phyloP scores from a whole-genome alignment of 2,113 vertebrate genomes.

The Greenwoodochromis staneri region DNA sequence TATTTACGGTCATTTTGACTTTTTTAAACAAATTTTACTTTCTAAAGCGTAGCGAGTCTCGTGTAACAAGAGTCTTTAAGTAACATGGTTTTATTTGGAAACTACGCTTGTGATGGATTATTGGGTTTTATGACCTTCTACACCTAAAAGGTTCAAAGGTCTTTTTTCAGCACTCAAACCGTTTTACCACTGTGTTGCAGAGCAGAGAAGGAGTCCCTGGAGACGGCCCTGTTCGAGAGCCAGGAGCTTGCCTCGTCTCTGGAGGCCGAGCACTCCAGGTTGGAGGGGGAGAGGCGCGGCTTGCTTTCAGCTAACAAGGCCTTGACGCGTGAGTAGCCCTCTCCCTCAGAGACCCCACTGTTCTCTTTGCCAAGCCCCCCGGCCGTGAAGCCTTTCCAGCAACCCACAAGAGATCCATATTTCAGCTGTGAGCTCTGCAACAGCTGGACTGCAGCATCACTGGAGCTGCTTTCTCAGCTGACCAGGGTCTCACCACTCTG shows the following conservation, averaged over 20 bases:
- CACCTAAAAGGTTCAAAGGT: conserved; percentile 39
- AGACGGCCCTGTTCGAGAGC: conserved; percentile 71
- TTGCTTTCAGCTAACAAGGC: conserved; percentile 62
- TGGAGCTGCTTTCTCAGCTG: conserved; percentile 52
- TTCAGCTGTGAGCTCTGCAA: conserved; percentile 62
- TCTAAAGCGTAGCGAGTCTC: neutral
- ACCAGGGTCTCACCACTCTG: conserved; percentile 28
- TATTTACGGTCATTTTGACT: conserved; percentile 8
- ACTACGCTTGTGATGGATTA: conserved; percentile 33
- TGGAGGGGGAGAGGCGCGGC: conserved; percentile 63
- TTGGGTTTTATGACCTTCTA: conserved; percentile 46
- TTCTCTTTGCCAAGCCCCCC: conserved; percentile 39
- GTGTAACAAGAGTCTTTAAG: conserved; percentile 42
- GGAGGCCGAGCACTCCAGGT: conserved; percentile 59
- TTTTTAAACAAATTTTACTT: neutral
- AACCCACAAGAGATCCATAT: conserved; percentile 60
- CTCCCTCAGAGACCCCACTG: conserved; percentile 41
- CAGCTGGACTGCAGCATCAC: conserved; percentile 58
- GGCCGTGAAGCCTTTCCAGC: conserved; percentile 55
- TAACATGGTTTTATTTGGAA: conserved; percentile 55
- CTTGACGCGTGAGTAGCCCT: conserved; percentile 75
- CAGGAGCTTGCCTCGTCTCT: conserved; percentile 68
- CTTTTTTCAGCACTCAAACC: conserved; percentile 3
- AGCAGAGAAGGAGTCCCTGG: conserved; percentile 75
- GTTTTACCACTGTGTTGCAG: conserved; percentile 59